These are phyloP conservation scores for Anguilla marmorata DNA, from an alignment of 2,797 vertebrate species.

Conservation along the genomic window DNA sequence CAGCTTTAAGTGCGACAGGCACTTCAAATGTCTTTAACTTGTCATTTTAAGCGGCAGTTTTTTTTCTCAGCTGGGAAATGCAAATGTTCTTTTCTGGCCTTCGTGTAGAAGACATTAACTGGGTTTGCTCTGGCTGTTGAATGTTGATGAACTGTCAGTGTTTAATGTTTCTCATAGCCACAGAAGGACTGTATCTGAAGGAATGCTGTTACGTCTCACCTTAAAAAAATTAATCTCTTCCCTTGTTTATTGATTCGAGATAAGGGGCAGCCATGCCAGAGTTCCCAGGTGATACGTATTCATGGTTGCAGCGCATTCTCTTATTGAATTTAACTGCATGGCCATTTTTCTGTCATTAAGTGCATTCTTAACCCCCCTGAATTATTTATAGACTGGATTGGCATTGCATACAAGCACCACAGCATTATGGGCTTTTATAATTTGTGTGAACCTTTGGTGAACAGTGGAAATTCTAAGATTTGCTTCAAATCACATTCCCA, in stretches of 20 bases:
- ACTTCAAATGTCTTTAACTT: too few species aligned
- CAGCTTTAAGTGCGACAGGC: too few species aligned
- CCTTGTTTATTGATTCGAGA: constrained; percentile 47
- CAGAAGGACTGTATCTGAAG: constrained; percentile 46
- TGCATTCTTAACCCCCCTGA: neutral
- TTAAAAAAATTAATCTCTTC: constrained; percentile 43
- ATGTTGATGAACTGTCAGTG: constrained; percentile 52
- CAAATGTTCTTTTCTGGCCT: neutral
- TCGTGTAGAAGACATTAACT: neutral
- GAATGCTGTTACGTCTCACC: constrained; percentile 40
- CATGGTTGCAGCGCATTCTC: neutral
- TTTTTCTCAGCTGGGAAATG: neutral
- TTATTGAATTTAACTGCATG: neutral
- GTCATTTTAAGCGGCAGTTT: too few species aligned
- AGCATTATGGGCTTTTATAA: neutral
- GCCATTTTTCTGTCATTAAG: neutral
- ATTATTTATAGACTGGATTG: neutral
- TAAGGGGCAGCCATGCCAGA: constrained; percentile 42
- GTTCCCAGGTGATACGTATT: constrained; percentile 8
- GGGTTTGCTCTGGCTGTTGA: constrained; percentile 47
- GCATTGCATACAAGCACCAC: neutral
- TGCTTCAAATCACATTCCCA: neutral
- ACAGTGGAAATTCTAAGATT: neutral
- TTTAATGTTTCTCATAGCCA: constrained; percentile 56
- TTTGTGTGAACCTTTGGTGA: neutral